phyloP scores from a whole-genome alignment of 2,113 vertebrate species.

The Elephas maximus region DNA sequence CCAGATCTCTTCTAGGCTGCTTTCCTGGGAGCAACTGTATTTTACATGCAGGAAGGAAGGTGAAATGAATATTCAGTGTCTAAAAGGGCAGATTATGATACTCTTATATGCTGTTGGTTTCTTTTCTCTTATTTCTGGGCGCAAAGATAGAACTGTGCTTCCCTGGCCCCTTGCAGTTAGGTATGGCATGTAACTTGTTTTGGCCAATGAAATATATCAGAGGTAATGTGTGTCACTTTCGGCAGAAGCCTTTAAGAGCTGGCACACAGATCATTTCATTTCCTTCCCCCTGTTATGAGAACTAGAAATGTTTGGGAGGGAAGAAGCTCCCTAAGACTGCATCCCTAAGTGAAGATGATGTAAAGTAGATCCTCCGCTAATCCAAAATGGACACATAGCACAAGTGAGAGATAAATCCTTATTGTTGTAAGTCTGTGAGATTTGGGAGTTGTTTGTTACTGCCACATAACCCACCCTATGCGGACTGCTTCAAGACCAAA shows the following conservation, averaged over 20 bases:
- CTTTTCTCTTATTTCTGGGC: not conserved
- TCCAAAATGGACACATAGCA: not conserved
- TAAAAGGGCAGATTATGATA: not conserved
- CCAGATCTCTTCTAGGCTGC: not conserved
- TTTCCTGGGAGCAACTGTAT: not conserved
- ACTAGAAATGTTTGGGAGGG: not conserved
- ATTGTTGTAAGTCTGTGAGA: slow-evolving; percentile 1
- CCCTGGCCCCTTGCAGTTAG: not conserved
- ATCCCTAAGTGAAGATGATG: not conserved
- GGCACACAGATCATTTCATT: not conserved
- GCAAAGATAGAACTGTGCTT: not conserved
- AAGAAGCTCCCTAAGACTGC: not conserved
- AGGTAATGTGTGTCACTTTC: not conserved
- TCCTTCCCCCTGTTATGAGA: not conserved
- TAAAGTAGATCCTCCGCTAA: not conserved
- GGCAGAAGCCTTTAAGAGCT: not conserved
- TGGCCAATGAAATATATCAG: not conserved
- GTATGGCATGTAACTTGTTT: not conserved
- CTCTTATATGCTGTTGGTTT: not conserved
- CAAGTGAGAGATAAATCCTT: not conserved
- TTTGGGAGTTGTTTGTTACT: slow-evolving; percentile 18
- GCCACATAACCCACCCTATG: not conserved
- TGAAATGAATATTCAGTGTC: not conserved
- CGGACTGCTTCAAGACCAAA: not conserved
- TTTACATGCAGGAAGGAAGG: not conserved